Percentiles rank a stretch among this genome's conserved stretches.
These are phyloP conservation scores for Diadophis punctatus DNA, from an alignment of 2,113 vertebrate species.

Conservation along the genomic window DNA sequence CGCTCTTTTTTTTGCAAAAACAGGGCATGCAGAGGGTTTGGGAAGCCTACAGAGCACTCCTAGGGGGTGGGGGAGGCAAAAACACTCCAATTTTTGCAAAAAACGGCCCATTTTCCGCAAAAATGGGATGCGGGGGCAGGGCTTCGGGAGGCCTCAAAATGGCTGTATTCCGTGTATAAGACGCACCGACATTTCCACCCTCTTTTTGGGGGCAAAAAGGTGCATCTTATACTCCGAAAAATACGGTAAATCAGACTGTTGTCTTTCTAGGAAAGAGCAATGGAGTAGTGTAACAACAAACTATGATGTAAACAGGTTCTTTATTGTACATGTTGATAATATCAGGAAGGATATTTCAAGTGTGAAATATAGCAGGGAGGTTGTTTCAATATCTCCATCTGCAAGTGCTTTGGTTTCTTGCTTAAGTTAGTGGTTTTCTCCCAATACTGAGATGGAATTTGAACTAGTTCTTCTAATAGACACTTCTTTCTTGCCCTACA, in stretches of 20 bases:
- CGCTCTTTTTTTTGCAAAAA: too few relatives aligned
- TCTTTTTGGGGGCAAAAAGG: too few relatives aligned
- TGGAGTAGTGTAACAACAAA: neutral
- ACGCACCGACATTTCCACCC: too few relatives aligned
- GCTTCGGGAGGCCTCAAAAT: too few relatives aligned
- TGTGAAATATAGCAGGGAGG: neutral
- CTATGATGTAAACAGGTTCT: neutral
- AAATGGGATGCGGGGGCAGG: too few relatives aligned
- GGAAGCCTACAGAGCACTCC: too few relatives aligned
- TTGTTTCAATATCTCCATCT: neutral
- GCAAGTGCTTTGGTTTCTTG: neutral
- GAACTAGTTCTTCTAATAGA: neutral
- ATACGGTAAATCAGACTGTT: neutral
- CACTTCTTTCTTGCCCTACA: neutral
- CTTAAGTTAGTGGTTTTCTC: neutral
- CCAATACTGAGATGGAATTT: neutral
- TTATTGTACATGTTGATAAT: neutral
- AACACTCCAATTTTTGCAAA: too few relatives aligned
- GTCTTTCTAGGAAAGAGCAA: neutral
- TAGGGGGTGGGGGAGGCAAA: too few relatives aligned
- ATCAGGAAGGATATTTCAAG: neutral
- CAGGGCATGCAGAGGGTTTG: too few relatives aligned
- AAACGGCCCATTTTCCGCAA: too few relatives aligned
- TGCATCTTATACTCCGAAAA: too few relatives aligned
- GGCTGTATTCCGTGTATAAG: too few relatives aligned